phyloP scores from a whole-genome alignment of 2,113 vertebrate species.

The Haliaeetus leucogaster region DNA sequence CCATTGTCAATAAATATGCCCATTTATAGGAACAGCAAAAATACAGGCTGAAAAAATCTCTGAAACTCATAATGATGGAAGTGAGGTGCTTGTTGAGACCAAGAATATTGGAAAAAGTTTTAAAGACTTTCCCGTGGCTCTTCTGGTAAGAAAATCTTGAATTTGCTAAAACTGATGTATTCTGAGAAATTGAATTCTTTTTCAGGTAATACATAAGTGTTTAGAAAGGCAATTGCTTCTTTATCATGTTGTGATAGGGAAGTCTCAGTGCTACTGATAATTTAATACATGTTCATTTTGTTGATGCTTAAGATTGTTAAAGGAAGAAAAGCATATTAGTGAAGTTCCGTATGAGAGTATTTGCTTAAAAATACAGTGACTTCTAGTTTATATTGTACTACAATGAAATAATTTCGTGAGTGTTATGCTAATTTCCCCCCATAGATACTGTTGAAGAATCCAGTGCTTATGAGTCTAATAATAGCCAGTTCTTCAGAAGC shows the following conservation, averaged over 20 bases:
- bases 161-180: neutral
- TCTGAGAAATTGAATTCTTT: neutral
- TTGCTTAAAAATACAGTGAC: neutral
- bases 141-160: conserved; percentile 69
- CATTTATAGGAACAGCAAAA: conserved; percentile 71
- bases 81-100: neutral
- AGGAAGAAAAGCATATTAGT: neutral
- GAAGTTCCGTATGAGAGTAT: neutral
- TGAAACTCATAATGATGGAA: conserved; percentile 70
- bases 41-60: conserved; percentile 70
- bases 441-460: conserved; percentile 77
- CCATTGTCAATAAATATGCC: neutral
- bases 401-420: neutral
- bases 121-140: conserved; percentile 72
- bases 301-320: neutral
- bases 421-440: neutral
- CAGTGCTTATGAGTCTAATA: conserved; percentile 79
- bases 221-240: neutral
- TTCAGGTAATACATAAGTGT: neutral
- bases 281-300: neutral
- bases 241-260: neutral
- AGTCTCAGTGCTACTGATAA: neutral
- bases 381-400: neutral
- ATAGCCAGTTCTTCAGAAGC: conserved; percentile 74
- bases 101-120: conserved; percentile 68